Conservation (phyloP, 2,888 invertebrate species). For the Drosophila falleni region DNA sequence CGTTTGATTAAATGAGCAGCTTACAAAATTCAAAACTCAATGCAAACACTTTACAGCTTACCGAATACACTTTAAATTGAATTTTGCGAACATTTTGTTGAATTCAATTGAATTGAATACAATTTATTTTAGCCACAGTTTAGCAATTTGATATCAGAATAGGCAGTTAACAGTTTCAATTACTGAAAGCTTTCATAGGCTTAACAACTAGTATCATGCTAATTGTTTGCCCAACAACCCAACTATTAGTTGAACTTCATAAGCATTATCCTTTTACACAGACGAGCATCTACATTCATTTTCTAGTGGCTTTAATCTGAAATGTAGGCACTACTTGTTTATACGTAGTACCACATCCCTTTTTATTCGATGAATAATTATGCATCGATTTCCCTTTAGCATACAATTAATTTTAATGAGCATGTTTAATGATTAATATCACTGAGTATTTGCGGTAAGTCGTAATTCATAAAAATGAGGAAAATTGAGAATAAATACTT, state of each 20-base stretch:
- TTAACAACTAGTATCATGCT: conserved; percentile 11
- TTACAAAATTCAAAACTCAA: conserved; percentile 45
- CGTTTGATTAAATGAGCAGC: conserved; percentile 67
- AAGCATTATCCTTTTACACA: conserved; percentile 8
- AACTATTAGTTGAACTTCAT: conserved; percentile 7
- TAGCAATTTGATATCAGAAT: conserved; percentile 6
- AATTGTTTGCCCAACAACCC: conserved; percentile 1
- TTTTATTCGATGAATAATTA: not conserved
- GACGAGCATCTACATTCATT: not conserved
- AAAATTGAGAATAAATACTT: not conserved
- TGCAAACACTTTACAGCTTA: conserved; percentile 32
- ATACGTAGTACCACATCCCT: not conserved
- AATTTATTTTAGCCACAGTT: conserved; percentile 16
- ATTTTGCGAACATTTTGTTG: conserved; percentile 27
- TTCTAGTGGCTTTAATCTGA: not conserved
- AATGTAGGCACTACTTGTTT: not conserved
- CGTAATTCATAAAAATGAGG: not conserved
- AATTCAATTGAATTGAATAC: conserved; percentile 6
- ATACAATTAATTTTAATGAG: conserved; percentile 18
- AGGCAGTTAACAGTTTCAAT: conserved; percentile 9
- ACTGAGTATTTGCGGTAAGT: conserved; percentile 9
- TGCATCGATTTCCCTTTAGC: not conserved
- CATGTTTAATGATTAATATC: conserved; percentile 5
- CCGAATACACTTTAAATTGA: conserved; percentile 47
- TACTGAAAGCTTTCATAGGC: conserved; percentile 13